phyloP scores from a whole-genome alignment of 2,113 vertebrate genomes.

The Misgurnus mizolepis region DNA sequence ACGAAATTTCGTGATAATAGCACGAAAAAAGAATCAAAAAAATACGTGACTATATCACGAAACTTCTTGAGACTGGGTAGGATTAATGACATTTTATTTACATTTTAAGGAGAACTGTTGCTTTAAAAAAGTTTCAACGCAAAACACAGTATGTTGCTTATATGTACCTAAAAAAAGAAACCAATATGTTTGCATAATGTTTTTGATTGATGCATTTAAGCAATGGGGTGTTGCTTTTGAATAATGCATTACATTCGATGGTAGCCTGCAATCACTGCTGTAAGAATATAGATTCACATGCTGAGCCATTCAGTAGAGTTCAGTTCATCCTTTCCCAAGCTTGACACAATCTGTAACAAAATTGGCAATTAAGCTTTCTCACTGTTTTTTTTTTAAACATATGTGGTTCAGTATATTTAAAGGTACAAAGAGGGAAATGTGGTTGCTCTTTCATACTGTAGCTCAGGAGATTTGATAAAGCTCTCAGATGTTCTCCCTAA shows the following conservation, averaged over 20 bases:
- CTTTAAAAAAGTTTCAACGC: no score
- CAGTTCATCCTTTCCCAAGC: constrained; percentile 17
- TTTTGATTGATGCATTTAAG: constrained; percentile 25
- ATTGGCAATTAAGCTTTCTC: constrained; percentile 33
- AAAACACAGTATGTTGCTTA: neutral
- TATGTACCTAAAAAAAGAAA: neutral
- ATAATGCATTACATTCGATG: constrained; percentile 9
- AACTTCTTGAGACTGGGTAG: no score
- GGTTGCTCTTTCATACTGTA: no score
- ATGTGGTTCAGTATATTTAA: neutral
- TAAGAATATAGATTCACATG: constrained; percentile 4
- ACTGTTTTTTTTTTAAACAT: constrained; percentile 4
- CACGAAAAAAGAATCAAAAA: no score
- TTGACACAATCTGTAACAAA: constrained; percentile 49
- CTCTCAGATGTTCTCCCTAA: no score
- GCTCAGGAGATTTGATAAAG: no score
- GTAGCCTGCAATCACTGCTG: constrained; percentile 19
- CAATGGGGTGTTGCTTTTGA: constrained; percentile 8
- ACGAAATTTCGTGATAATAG: no score
- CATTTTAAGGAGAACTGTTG: no score
- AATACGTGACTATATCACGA: no score
- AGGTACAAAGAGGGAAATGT: neutral
- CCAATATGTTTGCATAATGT: constrained; percentile 2
- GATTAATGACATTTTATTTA: no score
- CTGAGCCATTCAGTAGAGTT: neutral